These are phyloP conservation scores for Saguinus oedipus DNA, from an alignment of 2,797 vertebrate species.

Conservation along the genomic window DNA sequence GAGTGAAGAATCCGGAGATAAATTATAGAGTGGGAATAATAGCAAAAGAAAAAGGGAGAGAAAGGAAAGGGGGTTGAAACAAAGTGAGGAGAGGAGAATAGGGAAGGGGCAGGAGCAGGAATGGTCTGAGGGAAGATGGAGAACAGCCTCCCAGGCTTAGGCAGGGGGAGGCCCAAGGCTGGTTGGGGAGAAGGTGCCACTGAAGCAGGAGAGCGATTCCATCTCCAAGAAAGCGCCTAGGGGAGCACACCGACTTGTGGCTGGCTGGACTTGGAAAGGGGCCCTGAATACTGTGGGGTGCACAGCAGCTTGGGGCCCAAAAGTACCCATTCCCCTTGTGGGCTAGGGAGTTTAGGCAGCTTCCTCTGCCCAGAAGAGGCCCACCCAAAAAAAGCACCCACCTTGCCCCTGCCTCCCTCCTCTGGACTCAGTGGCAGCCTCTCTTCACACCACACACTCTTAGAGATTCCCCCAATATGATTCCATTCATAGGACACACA, in stretches of 20 bases:
- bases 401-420: neutral
- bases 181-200: neutral
- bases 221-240: neutral
- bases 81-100: neutral
- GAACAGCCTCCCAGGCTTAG: neutral
- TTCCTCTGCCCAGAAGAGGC: neutral
- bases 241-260: neutral
- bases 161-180: neutral
- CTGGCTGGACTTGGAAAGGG: neutral
- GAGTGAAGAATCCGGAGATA: neutral
- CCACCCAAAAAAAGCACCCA: neutral
- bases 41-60: neutral
- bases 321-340: no score
- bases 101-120: neutral
- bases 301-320: neutral
- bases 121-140: neutral
- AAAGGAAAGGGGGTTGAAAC: neutral
- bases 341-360: neutral
- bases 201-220: neutral
- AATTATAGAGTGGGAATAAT: neutral
- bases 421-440: neutral
- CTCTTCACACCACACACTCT: neutral
- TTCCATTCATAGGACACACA: neutral
- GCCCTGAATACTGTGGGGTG: neutral
- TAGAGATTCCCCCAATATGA: neutral